These are phyloP conservation scores for Scrobipalpa atriplicella DNA, from an alignment of 2,888 invertebrate species.

Conservation along the genomic window DNA sequence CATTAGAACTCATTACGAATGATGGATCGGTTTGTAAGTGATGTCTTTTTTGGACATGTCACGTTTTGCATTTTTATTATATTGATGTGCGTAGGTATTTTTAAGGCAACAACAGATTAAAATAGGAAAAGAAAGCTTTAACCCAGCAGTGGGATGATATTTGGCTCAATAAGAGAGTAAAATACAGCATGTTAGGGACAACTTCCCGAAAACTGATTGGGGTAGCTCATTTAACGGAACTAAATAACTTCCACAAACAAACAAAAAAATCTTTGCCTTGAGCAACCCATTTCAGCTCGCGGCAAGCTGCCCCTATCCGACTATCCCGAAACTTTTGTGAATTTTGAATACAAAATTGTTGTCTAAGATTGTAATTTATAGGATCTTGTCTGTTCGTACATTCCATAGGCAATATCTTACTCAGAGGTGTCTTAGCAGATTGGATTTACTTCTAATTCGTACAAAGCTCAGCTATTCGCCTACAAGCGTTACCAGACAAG, in stretches of 20 bases:
- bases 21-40: conserved; percentile 45
- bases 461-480: conserved; percentile 20
- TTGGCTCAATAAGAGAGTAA: no score
- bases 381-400: background rate
- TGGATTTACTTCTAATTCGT: conserved; percentile 3
- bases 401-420: background rate
- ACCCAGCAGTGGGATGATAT: no score
- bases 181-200: no score
- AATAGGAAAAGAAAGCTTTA: no score
- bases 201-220: no score
- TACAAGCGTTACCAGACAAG: conserved; percentile 25
- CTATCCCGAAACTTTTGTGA: no score
- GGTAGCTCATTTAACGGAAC: no score
- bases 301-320: no score
- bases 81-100: background rate
- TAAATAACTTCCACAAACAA: no score
- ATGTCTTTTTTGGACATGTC: conserved; percentile 28
- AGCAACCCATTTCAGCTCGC: no score
- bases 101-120: no score
- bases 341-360: background rate
- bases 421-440: background rate
- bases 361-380: background rate
- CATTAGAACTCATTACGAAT: conserved; percentile 51
- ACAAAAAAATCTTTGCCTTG: no score
- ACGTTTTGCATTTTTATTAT: conserved; percentile 6